A percentile compares a stretch with the other conserved stretches of the same genome.
These are phyloP conservation scores for Zonotrichia albicollis DNA, from an alignment of 2,797 vertebrate genomes.

Conservation along the genomic window DNA sequence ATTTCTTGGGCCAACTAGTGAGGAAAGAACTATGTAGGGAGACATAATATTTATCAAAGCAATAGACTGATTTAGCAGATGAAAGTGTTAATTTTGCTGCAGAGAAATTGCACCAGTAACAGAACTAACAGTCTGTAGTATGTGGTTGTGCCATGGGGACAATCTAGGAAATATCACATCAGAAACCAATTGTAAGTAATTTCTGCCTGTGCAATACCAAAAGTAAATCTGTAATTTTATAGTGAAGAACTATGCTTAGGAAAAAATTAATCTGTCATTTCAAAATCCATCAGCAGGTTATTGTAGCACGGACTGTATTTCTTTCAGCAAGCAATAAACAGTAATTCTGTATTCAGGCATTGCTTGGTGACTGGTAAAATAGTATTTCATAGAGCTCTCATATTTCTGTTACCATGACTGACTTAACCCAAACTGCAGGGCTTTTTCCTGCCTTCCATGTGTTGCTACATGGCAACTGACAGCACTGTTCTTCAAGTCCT, in stretches of 20 bases:
- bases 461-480: neutral
- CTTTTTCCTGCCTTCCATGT: accelerated
- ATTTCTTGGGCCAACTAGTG: neutral
- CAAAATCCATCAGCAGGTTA: neutral
- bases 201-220: neutral
- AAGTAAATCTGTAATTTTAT: neutral
- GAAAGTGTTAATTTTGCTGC: neutral
- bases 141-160: neutral
- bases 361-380: neutral
- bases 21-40: neutral
- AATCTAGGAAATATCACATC: accelerated
- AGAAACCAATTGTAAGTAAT: neutral
- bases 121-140: neutral
- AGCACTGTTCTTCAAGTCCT: accelerated
- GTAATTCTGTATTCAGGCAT: neutral
- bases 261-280: neutral
- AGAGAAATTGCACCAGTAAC: neutral
- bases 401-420: neutral
- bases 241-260: neutral
- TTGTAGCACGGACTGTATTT: neutral
- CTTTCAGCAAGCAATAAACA: neutral
- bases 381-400: neutral
- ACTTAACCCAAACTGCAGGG: neutral
- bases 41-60: neutral
- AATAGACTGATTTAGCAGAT: neutral